Evolutionary conservation across 2,113 vertebrate genomes (phyloP).

Genomic region (Empidonax alnorum): DNA sequence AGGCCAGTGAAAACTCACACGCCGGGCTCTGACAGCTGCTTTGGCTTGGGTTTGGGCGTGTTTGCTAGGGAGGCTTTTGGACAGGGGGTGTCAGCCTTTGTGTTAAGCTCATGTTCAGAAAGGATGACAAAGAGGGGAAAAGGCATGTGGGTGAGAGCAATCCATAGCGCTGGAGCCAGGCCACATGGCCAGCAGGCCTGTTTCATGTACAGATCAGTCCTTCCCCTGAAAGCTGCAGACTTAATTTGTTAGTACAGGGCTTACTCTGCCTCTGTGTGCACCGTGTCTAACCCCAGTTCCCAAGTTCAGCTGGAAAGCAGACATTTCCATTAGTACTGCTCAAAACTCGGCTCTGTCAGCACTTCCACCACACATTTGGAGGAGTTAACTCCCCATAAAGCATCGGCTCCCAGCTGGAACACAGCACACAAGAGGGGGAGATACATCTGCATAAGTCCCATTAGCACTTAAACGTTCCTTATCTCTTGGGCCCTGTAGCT

Average conservation of each 20-base stretch:
- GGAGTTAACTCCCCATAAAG: conserved; percentile 20
- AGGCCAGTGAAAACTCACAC: neutral
- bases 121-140: neutral
- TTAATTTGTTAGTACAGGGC: neutral
- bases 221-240: neutral
- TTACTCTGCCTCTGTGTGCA: neutral
- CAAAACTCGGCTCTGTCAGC: conserved; percentile 4
- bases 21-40: neutral
- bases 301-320: neutral
- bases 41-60: neutral
- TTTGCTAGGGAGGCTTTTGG: neutral
- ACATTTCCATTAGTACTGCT: neutral
- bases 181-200: neutral
- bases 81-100: neutral
- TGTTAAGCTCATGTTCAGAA: neutral
- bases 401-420: conserved; percentile 25
- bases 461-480: neutral
- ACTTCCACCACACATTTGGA: neutral
- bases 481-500: neutral
- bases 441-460: conserved; percentile 6
- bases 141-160: neutral
- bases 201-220: neutral
- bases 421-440: neutral
- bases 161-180: neutral
- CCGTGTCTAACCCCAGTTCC: neutral